Evolutionary conservation across 1,140 invertebrate genomes (phyloP), one percentile per base, ranked within the genome.

Genomic region (Ceratosolen fusciceps): DNA sequence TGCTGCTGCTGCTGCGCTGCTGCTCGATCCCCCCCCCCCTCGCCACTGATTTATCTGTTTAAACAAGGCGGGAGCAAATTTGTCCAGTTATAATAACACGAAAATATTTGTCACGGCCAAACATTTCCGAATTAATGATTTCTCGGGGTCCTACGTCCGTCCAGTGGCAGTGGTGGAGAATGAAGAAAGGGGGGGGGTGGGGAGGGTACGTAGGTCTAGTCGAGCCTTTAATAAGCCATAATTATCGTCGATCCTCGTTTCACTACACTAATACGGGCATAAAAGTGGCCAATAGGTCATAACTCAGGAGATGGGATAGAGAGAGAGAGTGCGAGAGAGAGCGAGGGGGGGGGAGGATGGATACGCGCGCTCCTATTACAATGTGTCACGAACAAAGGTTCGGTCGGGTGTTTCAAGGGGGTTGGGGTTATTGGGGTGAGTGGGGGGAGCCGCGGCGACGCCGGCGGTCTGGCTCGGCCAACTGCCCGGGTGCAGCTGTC

Each of bases 401-500:
- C 49, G 19, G 49, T 52, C 14, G 49, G 49, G 49, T 4, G 16
- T 16, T n/a, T 16, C 43, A 16, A 47, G 43, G 43, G 43, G 8
- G n/a, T 9, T 2, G 16, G 5, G 4, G 9, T 12, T 29, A 8
- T 24, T 52, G 47, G 29, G 10, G 16, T 24, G 14, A 34, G 16
- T 34, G 37, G 34, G 39, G 39, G 52, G 47, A 4, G 43, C 16
- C 12, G 4, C 1, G 16, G 19, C 71, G 29, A 31, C 29, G 52
- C 9, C 72, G 39, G 19, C 16, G 34, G 12, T 5, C 52, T 54
- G 60, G 2, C 43, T 8, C 4, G 29, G 7, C 65, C 62, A 60
- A 71, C 67, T 71, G 75, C 54, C 24, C 26, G 49, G 29, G 2
- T 21, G 26, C 62, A 47, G 75, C 75, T 54, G 75, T 49, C 49